A percentile compares a stretch with the other conserved stretches of the same genome.
Evolutionary conservation across 2,888 invertebrate genomes (phyloP).

Genomic region (Aphodius sticticus): DNA sequence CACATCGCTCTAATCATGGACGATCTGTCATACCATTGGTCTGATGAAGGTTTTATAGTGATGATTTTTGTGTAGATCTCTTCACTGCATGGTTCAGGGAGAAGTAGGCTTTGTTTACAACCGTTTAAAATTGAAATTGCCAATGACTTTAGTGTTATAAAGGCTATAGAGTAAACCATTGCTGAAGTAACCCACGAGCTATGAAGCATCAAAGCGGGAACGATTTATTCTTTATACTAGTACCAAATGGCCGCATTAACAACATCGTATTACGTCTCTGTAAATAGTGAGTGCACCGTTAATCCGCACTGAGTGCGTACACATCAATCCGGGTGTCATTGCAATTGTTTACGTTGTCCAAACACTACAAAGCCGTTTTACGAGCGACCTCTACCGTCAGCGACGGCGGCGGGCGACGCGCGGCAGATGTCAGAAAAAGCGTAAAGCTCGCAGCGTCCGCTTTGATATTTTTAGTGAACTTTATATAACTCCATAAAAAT

Average conservation of each 20-base stretch:
- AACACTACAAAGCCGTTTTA: not conserved
- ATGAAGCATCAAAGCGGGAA: constrained; percentile 8
- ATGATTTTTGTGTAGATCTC: too few species aligned
- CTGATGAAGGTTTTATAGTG: too few species aligned
- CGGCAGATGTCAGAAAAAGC: constrained; percentile 19
- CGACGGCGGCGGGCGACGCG: not conserved
- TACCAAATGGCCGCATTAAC: constrained; percentile 10
- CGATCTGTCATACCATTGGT: too few species aligned
- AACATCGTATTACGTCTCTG: constrained; percentile 8
- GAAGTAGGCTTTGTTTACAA: too few species aligned
- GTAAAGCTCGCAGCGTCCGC: not conserved
- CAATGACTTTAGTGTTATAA: too few species aligned
- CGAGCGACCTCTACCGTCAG: constrained; percentile 6
- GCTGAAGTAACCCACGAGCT: not conserved
- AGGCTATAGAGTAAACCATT: too few species aligned
- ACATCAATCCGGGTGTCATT: constrained; percentile 6
- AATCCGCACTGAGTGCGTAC: constrained; percentile 16
- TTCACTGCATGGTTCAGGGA: too few species aligned
- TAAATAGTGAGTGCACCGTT: not conserved
- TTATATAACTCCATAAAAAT: constrained; percentile 36
- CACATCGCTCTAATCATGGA: too few species aligned
- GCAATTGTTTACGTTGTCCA: not conserved
- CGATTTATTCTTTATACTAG: not conserved
- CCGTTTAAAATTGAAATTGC: too few species aligned
- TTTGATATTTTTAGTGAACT: constrained; percentile 34